Base-by-base conservation (phyloP, 2,797 vertebrate genomes). In the Crocidura indochinensis region DNA sequence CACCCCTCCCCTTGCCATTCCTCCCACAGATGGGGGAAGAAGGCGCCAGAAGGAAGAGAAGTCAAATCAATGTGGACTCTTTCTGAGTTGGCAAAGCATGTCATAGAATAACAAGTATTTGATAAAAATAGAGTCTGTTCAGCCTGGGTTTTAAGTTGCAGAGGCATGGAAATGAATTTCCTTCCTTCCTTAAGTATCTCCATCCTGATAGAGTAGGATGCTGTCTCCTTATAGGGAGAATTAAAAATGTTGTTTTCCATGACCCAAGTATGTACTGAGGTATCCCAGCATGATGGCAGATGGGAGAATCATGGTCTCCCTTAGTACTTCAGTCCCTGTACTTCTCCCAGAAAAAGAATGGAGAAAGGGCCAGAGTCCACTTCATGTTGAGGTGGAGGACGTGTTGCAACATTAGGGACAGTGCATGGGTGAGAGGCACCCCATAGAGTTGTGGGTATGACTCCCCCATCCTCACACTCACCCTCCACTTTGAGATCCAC, bases 41-140 rank as follows among this genome's bases (percentile, higher is more conserved):
- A 83, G 74, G 75, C 76, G 75, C n/a, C 65, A 79, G 72, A 46
- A 88, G 56, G 46, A 15, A 89, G 86, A 47, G 11, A 83, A 83
- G 56, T 22, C 51, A 51, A 86, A 67, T 26, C 49, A 51, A 83
- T 14, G 47, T 51, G 38, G 44, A 73, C 56, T 87, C 78, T 29
- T 82, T 44, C 84, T 60, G 87, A 79, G 85, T 44, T 79, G 69
- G 85, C 77, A 86, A 89, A 81, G 86, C 86, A 44, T 65, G 86
- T 78, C 60, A 77, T 60, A 67, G 90, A 85, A 91, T 68, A 92
- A 79, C 93, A 93, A 88, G 92, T 79, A 83, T 88, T 91, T 93
- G 94, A 90, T 87, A 93, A 96, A 95, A 94, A 95, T 88, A 97
- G 88, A 73, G n/a, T 93, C 62, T 90, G 76, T 91, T 94, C 44